Conservation (phyloP, 2,888 invertebrate genomes). For the Philopedon plagiatum region DNA sequence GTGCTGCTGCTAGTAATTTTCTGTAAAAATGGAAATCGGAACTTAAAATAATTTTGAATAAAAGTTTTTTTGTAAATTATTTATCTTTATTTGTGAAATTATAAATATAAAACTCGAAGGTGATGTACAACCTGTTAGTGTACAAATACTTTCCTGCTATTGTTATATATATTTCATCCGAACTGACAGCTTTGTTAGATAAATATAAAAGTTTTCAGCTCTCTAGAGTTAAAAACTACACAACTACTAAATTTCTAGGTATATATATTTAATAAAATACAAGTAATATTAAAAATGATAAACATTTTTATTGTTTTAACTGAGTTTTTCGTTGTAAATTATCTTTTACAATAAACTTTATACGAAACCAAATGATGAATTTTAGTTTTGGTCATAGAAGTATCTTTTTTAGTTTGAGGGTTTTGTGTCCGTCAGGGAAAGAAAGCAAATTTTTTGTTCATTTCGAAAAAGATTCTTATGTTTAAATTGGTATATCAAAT, state of each 20-base stretch:
- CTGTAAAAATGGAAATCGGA: conserved; percentile 13
- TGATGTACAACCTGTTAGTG: conserved; percentile 59
- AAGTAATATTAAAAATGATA: conserved; percentile 42
- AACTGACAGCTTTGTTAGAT: conserved; percentile 35
- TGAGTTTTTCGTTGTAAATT: conserved; percentile 57
- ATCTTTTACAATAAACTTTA: conserved; percentile 61
- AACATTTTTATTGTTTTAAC: conserved; percentile 51
- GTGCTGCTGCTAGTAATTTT: conserved; percentile 9
- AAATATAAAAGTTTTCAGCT: conserved; percentile 47
- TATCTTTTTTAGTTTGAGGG: too few species aligned
- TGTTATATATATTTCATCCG: conserved; percentile 38
- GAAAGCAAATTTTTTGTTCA: too few species aligned
- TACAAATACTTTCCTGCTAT: conserved; percentile 55
- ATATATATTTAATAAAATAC: conserved; percentile 36
- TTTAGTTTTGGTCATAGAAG: conserved; percentile 1
- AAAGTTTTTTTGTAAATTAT: conserved; percentile 54
- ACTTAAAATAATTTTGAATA: conserved; percentile 49
- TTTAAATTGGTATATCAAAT: background rate
- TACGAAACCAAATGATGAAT: conserved; percentile 49
- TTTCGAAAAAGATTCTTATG: too few species aligned
- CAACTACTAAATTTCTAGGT: conserved; percentile 49
- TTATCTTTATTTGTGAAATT: conserved; percentile 57
- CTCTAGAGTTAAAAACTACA: conserved; percentile 51
- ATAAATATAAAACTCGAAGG: conserved; percentile 45
- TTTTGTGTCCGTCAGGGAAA: too few species aligned